These are phyloP conservation scores for Venusia cambrica DNA, from an alignment of 2,888 invertebrate genomes.

Conservation along the genomic window DNA sequence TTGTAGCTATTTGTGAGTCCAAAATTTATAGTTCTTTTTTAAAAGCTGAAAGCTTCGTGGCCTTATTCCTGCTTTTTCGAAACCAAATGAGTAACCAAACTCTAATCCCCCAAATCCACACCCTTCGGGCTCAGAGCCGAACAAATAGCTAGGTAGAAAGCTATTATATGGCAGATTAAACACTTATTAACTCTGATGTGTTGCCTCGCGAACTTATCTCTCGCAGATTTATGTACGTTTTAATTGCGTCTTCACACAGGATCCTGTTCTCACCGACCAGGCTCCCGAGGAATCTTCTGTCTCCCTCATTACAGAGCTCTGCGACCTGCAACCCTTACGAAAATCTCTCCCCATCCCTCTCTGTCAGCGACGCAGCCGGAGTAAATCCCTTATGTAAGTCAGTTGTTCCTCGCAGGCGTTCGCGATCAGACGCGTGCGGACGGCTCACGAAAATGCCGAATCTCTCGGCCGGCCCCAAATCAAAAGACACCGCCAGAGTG, in stretches of 20 bases:
- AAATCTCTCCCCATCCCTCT: conserved; percentile 58
- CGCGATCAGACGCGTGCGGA: conserved; percentile 46
- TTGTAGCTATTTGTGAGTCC: too few relatives aligned
- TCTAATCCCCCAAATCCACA: conserved; percentile 10
- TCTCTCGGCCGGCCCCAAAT: conserved; percentile 33
- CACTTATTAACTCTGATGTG: conserved; percentile 54
- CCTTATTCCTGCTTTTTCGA: too few relatives aligned
- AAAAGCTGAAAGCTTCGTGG: too few relatives aligned
- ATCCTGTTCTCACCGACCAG: conserved; percentile 56
- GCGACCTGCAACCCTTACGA: conserved; percentile 60
- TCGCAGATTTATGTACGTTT: conserved; percentile 68
- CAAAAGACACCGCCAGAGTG: conserved; percentile 40
- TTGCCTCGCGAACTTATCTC: conserved; percentile 53
- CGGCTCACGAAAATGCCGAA: conserved; percentile 50
- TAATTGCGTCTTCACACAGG: conserved; percentile 76
- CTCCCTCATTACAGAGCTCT: conserved; percentile 54
- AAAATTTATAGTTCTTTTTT: too few relatives aligned
- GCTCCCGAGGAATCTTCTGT: conserved; percentile 60
- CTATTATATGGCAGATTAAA: conserved; percentile 50
- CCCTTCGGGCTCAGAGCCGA: conserved; percentile 14
- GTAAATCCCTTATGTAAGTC: conserved; percentile 77
- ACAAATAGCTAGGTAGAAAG: conserved; percentile 32
- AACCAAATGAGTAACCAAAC: too few relatives aligned
- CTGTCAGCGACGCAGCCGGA: conserved; percentile 61
- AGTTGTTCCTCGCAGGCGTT: conserved; percentile 54